Conservation (phyloP, 23 tunicate genomes). For the Pegea sp. region DNA sequence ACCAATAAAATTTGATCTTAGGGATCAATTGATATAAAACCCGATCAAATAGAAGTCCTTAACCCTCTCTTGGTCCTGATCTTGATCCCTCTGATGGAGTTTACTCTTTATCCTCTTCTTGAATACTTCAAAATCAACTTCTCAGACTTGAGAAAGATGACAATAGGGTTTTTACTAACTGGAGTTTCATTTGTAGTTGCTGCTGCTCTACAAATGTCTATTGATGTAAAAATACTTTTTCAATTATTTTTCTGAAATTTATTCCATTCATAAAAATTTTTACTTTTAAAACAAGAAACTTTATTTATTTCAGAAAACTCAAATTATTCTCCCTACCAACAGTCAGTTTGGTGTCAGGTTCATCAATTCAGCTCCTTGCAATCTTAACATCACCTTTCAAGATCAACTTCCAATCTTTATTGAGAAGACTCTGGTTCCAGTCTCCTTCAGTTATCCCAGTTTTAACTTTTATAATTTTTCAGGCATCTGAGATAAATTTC, state of each 20-base stretch:
- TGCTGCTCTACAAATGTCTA: constrained; percentile 70
- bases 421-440: too few species aligned
- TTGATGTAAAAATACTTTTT: constrained; percentile 32
- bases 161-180: constrained; percentile 58
- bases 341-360: constrained; percentile 40
- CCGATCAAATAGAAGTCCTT: constrained; percentile 88
- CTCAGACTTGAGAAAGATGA: constrained; percentile 61
- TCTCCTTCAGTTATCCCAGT: too few species aligned
- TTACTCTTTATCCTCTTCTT: constrained; percentile 58
- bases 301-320: constrained; percentile 23
- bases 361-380: constrained; percentile 42
- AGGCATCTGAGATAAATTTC: too few species aligned
- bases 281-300: background rate
- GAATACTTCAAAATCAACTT: constrained; percentile 48
- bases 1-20: background rate
- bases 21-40: constrained; percentile 47
- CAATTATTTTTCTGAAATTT: background rate
- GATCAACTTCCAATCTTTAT: too few species aligned
- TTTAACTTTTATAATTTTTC: too few species aligned
- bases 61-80: constrained; percentile 79
- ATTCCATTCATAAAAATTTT: background rate
- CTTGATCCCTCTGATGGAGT: constrained; percentile 75
- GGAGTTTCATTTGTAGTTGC: constrained; percentile 67
- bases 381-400: constrained; percentile 6
- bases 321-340: constrained; percentile 33